Evolutionary conservation across 2,888 invertebrate species (phyloP).

Genomic region (Thalpophila matura): DNA sequence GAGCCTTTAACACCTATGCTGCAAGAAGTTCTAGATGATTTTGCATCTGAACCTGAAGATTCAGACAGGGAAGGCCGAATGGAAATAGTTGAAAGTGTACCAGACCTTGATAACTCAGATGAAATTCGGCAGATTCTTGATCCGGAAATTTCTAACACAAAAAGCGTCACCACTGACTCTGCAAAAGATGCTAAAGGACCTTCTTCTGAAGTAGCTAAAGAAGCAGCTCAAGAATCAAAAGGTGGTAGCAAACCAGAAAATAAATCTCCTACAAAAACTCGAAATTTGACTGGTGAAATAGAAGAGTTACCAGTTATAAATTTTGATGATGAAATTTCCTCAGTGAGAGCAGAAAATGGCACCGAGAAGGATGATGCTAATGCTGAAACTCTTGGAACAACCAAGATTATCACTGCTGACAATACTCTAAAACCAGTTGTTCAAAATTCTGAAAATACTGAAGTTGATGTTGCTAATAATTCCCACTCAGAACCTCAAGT

Average conservation of each 20-base stretch:
- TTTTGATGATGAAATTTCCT: constrained; percentile 30
- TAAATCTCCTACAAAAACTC: constrained; percentile 10
- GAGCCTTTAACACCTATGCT: constrained; percentile 81
- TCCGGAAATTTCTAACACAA: constrained; percentile 48
- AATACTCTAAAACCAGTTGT: constrained; percentile 22
- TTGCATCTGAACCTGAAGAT: constrained; percentile 76
- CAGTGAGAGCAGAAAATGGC: constrained; percentile 30
- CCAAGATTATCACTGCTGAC: not conserved
- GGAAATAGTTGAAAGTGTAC: constrained; percentile 71
- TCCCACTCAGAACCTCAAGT: constrained; percentile 30
- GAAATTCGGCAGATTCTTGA: constrained; percentile 41
- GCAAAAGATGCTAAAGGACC: constrained; percentile 35
- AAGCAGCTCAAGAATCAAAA: constrained; percentile 36
- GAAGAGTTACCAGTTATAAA: constrained; percentile 13
- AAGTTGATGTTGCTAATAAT: constrained; percentile 29
- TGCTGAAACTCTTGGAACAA: not conserved
- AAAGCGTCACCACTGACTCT: constrained; percentile 30
- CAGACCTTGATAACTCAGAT: constrained; percentile 52
- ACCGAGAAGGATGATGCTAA: constrained; percentile 15
- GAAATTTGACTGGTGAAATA: not conserved
- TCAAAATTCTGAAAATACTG: constrained; percentile 19
- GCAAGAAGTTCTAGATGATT: constrained; percentile 80
- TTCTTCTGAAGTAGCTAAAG: constrained; percentile 46
- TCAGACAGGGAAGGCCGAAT: constrained; percentile 71
- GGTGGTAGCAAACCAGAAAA: constrained; percentile 19